Base-by-base conservation (phyloP, 2,888 invertebrate species). In the Lasioglossum zephyrum region DNA sequence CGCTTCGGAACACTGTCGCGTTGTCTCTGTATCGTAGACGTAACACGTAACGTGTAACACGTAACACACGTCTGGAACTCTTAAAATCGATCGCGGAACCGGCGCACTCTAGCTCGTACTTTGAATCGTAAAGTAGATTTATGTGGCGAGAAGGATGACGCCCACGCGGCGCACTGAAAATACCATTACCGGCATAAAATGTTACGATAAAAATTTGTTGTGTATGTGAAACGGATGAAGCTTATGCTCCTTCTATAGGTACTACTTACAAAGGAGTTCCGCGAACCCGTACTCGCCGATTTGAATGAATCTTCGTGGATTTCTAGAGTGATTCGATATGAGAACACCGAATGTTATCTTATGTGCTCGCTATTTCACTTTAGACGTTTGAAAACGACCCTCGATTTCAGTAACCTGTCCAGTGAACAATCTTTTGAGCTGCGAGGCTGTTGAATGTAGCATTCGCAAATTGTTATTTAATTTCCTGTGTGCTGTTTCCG, bases 51-150 rank as follows among this genome's bases (percentile, higher is more conserved):
- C 66, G 5, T 36, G 66, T 66, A 36, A 66, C 2, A 2, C 66
- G 66, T 31, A 60, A 60, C 26, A 13, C 26, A 11, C 47, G 69
- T 44, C 53, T 6, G 44, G n/a, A 44, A 70, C 44, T 76, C 44
- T 70, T 16, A 70, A 69, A 70, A 70, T 76, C 80, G 76, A 76
- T 80, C 76, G 75, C 9, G 31, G 5, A 66, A n/a, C 79, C 31
- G 75, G 69, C 39, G 18, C 75, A 18, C 57, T 39, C 60, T 44
- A 6, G 13, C 11, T 11, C 41, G 41, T 5, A 49, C 49, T n/a
- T 63, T 36, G 66, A 57, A 26, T 57, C 44, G 53, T 47, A 57
- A 76, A 76, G 9, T 11, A 31, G 80, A 70, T 76, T 69, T 57
- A 13, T 53, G 41, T 41, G 26, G 18, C 4, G 49, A 22, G 11